phyloP scores from a whole-genome alignment of 2,888 invertebrate species.

The Eupelmus urozonus region DNA sequence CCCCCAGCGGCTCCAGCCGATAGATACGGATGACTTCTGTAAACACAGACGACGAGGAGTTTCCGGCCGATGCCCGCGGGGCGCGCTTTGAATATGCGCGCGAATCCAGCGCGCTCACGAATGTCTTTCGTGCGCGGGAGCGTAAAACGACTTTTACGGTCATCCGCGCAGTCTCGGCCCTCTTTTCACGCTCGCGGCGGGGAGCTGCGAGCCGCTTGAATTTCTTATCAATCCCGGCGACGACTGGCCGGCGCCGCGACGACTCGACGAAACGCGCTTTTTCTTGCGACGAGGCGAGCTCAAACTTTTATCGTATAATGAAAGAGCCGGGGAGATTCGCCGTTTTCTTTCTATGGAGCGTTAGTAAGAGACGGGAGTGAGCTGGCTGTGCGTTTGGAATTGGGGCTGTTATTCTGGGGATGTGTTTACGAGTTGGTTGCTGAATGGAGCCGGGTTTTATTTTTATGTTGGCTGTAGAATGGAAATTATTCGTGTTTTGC shows the following conservation, averaged over 20 bases:
- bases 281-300: neutral
- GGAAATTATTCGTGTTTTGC: no score
- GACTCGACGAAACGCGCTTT: neutral
- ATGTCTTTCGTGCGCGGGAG: conserved; percentile 33
- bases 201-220: conserved; percentile 6
- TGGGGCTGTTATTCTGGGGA: no score
- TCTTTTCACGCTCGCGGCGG: neutral
- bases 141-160: conserved; percentile 63
- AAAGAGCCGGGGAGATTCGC: conserved; percentile 3
- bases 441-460: no score
- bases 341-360: neutral
- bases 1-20: neutral
- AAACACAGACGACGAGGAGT: conserved; percentile 38
- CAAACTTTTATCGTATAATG: conserved; percentile 24
- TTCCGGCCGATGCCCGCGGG: neutral
- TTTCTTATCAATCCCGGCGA: conserved; percentile 35
- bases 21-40: conserved; percentile 30
- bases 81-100: conserved; percentile 60
- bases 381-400: no score
- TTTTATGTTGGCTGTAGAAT: no score
- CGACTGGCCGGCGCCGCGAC: neutral
- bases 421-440: no score
- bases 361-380: no score
- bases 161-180: conserved; percentile 20
- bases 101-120: neutral